Evolutionary conservation across 1,140 invertebrate genomes (phyloP).

Genomic region (Aphidius gifuensis): DNA sequence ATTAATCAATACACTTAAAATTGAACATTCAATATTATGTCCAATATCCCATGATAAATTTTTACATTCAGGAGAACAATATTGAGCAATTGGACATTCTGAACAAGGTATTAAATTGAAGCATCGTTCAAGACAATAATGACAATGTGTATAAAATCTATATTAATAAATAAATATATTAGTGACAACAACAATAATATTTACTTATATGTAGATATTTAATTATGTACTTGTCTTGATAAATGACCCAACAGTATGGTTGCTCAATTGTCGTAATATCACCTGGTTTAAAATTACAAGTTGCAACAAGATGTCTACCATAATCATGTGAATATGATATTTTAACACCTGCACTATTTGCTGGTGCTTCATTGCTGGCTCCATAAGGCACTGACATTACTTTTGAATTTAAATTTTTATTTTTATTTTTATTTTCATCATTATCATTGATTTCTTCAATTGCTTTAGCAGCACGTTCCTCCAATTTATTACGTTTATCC

Average conservation of each 20-base stretch:
- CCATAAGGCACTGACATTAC: constrained; percentile 38
- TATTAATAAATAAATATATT: constrained; percentile 20
- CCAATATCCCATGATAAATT: constrained; percentile 54
- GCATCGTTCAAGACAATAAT: constrained; percentile 70
- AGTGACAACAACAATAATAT: neutral
- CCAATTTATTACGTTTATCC: constrained; percentile 45
- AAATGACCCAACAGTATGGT: constrained; percentile 71
- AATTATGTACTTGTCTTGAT: constrained; percentile 57
- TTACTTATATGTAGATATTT: neutral
- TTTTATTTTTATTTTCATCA: constrained; percentile 1
- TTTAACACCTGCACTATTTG: constrained; percentile 60
- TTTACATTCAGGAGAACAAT: constrained; percentile 61
- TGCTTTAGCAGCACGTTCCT: constrained; percentile 43
- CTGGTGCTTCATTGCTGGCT: constrained; percentile 56
- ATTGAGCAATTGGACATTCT: constrained; percentile 54
- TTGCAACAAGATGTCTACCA: constrained; percentile 67
- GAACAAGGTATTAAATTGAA: constrained; percentile 59
- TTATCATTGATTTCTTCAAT: constrained; percentile 30
- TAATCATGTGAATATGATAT: constrained; percentile 60
- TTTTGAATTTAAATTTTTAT: constrained; percentile 30
- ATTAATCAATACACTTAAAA: constrained; percentile 50
- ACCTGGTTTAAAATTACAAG: constrained; percentile 66
- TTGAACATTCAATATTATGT: constrained; percentile 63
- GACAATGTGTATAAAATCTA: constrained; percentile 67
- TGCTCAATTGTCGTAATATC: constrained; percentile 78